A percentile compares a stretch with the other conserved stretches of the same genome.
These are phyloP conservation scores for Resseliella maxima DNA, from an alignment of 2,888 invertebrate species.

Conservation along the genomic window DNA sequence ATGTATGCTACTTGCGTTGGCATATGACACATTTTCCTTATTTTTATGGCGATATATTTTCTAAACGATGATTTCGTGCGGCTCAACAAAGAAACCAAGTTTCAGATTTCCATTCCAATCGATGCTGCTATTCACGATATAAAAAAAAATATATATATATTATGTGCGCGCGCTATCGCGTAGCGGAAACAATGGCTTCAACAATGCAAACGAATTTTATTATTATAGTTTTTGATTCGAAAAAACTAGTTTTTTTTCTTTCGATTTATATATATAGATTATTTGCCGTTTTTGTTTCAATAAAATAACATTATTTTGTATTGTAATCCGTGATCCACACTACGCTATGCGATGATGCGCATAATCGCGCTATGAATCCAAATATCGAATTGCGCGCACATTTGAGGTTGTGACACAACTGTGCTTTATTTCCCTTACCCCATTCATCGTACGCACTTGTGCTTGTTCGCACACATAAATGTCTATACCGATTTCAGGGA, in stretches of 20 bases:
- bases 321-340: neutral
- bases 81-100: neutral
- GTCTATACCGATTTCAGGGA: neutral
- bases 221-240: conserved; percentile 5
- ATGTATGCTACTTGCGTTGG: neutral
- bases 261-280: neutral
- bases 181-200: neutral
- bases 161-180: neutral
- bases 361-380: neutral
- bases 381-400: conserved; percentile 16
- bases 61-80: neutral
- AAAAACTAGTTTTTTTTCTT: conserved; percentile 37
- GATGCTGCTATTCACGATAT: conserved; percentile 34
- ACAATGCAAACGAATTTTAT: conserved; percentile 47
- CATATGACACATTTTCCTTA: conserved; percentile 32
- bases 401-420: conserved; percentile 17
- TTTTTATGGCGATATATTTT: neutral
- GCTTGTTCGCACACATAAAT: neutral
- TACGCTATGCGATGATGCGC: neutral
- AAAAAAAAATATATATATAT: too few species aligned
- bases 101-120: neutral
- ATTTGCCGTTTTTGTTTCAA: neutral
- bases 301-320: conserved; percentile 13
- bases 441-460: neutral
- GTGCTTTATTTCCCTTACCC: neutral